Evolutionary conservation across 2,113 vertebrate species (phyloP).

Genomic region (Ammodytes dubius): DNA sequence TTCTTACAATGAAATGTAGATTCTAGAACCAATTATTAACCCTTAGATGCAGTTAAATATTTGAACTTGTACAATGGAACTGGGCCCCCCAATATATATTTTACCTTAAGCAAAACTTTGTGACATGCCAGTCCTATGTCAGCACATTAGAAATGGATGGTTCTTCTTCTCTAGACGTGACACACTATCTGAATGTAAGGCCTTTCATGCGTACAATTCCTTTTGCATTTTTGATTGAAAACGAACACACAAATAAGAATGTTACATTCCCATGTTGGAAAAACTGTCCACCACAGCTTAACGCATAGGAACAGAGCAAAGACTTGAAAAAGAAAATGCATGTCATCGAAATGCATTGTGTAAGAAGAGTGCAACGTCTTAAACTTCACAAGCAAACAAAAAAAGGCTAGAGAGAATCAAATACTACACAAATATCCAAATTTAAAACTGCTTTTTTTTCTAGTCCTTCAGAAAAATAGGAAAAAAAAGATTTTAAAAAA

Average conservation of each 20-base stretch:
- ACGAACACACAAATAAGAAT: constrained; percentile 8
- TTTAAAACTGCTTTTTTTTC: constrained; percentile 23
- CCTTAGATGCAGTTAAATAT: constrained; percentile 10
- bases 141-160: neutral
- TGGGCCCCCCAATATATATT: constrained; percentile 6
- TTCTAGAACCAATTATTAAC: constrained; percentile 20
- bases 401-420: constrained; percentile 38
- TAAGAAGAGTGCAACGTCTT: constrained; percentile 79
- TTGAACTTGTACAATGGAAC: constrained; percentile 9
- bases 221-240: constrained; percentile 34
- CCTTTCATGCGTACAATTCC: constrained; percentile 51
- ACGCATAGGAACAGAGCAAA: constrained; percentile 36
- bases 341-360: constrained; percentile 33
- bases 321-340: constrained; percentile 40
- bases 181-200: constrained; percentile 63
- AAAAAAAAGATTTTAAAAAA: constrained; percentile 21
- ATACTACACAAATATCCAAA: constrained; percentile 29
- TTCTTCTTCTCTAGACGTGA: constrained; percentile 5
- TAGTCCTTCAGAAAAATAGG: constrained; percentile 26
- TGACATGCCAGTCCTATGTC: constrained; percentile 7
- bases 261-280: constrained; percentile 36
- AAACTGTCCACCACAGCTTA: constrained; percentile 39
- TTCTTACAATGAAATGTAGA: constrained; percentile 18
- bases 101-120: constrained; percentile 10
- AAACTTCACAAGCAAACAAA: constrained; percentile 67